Evolutionary conservation across 2,888 invertebrate species (phyloP).

Genomic region (Melanargia galathea): DNA sequence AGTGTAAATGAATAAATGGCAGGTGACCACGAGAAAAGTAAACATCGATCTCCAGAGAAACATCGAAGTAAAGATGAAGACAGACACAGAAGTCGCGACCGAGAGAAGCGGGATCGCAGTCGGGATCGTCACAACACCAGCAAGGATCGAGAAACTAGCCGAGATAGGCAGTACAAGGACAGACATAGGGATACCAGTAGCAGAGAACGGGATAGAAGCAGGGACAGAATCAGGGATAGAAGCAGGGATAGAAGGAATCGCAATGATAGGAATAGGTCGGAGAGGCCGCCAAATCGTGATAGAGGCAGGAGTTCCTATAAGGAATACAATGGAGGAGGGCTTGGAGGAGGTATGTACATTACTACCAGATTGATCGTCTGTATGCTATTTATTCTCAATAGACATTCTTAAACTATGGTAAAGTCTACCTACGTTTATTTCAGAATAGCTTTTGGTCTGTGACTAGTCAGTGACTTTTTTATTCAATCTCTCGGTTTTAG

Average conservation of each 20-base stretch:
- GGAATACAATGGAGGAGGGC: slow-evolving; percentile 57
- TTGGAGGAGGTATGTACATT: slow-evolving; percentile 56
- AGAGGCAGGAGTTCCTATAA: slow-evolving; percentile 50
- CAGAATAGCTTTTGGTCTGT: too few relatives aligned
- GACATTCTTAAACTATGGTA: not conserved
- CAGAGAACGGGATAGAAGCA: slow-evolving; percentile 35
- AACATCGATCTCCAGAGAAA: slow-evolving; percentile 44
- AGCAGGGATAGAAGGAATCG: slow-evolving; percentile 39
- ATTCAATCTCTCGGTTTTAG: too few relatives aligned
- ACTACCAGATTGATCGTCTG: not conserved
- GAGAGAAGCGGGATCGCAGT: slow-evolving; percentile 42
- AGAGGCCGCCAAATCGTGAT: slow-evolving; percentile 44
- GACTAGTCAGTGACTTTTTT: too few relatives aligned
- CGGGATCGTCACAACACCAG: slow-evolving; percentile 35
- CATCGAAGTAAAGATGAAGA: slow-evolving; percentile 50
- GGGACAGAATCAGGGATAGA: slow-evolving; percentile 38
- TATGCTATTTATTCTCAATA: too few relatives aligned
- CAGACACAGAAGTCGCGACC: slow-evolving; percentile 38
- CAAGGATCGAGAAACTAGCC: slow-evolving; percentile 10
- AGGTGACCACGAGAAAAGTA: slow-evolving; percentile 51
- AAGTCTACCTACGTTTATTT: too few relatives aligned
- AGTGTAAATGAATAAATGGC: slow-evolving; percentile 43
- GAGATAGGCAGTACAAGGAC: slow-evolving; percentile 40
- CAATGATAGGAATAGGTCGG: slow-evolving; percentile 32
- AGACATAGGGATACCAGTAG: slow-evolving; percentile 44